Percentiles rank a stretch among this genome's conserved stretches.
phyloP scores from a whole-genome alignment of 2,888 invertebrate species.

The Ormyrus labotus region DNA sequence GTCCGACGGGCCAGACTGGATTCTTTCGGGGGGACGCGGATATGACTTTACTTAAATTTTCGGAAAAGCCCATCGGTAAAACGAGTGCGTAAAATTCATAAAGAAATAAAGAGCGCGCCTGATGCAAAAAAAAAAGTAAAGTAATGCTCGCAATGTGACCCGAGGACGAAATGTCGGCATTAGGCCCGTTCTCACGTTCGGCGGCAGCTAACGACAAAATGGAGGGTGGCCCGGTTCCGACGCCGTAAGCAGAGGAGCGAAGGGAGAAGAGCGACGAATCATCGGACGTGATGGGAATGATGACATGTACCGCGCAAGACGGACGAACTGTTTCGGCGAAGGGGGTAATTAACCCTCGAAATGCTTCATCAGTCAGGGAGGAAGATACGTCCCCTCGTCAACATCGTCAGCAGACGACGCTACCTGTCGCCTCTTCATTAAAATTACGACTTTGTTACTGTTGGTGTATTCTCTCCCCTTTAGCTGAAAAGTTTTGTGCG shows the following conservation, averaged over 20 bases:
- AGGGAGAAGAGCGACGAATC: constrained; percentile 60
- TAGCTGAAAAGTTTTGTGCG: too few species aligned
- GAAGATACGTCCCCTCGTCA: constrained; percentile 63
- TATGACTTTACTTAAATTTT: too few species aligned
- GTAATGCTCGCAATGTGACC: constrained; percentile 7
- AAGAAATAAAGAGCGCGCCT: neutral
- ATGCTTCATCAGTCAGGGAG: constrained; percentile 71
- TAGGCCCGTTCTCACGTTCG: constrained; percentile 62
- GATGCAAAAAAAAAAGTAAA: constrained; percentile 27
- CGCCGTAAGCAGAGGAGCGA: neutral
- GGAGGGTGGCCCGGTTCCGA: constrained; percentile 41
- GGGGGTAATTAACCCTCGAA: constrained; percentile 70
- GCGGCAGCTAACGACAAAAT: constrained; percentile 62
- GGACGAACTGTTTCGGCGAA: constrained; percentile 39
- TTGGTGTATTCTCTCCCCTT: neutral
- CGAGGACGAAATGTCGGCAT: constrained; percentile 32
- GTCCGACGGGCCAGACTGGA: too few species aligned
- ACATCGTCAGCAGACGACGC: constrained; percentile 61
- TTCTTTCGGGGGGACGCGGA: too few species aligned
- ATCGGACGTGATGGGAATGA: constrained; percentile 67
- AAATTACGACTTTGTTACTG: constrained; percentile 55
- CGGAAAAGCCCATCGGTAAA: too few species aligned
- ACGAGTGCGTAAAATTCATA: neutral
- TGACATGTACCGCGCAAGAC: constrained; percentile 63
- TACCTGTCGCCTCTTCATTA: constrained; percentile 71